A percentile compares a stretch with the other conserved stretches of the same genome.
Conservation (phyloP, 1,140 invertebrate genomes). For the Aphelenchoides besseyi region DNA sequence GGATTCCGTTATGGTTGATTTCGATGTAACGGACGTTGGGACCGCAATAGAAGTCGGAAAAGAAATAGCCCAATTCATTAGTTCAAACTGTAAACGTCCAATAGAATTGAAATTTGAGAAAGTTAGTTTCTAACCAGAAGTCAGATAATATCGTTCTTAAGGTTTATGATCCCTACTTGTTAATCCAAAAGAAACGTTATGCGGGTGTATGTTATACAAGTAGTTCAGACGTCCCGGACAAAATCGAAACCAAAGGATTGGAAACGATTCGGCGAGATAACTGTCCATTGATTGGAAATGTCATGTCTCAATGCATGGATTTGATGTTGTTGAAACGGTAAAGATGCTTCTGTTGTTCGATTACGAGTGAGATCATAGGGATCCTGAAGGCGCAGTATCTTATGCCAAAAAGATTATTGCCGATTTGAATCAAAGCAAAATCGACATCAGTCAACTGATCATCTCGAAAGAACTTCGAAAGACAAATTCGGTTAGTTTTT, state of each 20-base stretch:
- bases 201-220: conserved; percentile 87
- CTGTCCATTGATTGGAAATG: conserved; percentile 90
- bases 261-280: conserved; percentile 98
- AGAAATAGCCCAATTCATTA: conserved; percentile 88
- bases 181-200: conserved; percentile 98
- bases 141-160: too few relatives aligned
- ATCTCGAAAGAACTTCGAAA: conserved; percentile 96
- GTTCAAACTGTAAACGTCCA: conserved; percentile 84
- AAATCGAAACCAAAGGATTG: conserved; percentile 99
- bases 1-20: conserved; percentile 99
- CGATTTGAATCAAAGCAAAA: conserved; percentile 89
- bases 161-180: conserved; percentile 94
- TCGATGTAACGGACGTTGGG: conserved; percentile 83
- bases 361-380: too few relatives aligned
- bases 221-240: conserved; percentile 88
- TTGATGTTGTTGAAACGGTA: conserved; percentile 87
- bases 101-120: conserved; percentile 99
- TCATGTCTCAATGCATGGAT: conserved; percentile 93
- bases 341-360: too few relatives aligned
- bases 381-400: conserved; percentile 86
- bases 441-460: conserved; percentile 96
- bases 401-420: conserved; percentile 81
- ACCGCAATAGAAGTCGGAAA: conserved; percentile 91
- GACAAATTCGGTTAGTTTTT: conserved; percentile 68
- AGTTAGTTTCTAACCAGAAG: too few relatives aligned